Conservation (phyloP, 2,797 vertebrate species). For the Hoplostethus atlanticus region DNA sequence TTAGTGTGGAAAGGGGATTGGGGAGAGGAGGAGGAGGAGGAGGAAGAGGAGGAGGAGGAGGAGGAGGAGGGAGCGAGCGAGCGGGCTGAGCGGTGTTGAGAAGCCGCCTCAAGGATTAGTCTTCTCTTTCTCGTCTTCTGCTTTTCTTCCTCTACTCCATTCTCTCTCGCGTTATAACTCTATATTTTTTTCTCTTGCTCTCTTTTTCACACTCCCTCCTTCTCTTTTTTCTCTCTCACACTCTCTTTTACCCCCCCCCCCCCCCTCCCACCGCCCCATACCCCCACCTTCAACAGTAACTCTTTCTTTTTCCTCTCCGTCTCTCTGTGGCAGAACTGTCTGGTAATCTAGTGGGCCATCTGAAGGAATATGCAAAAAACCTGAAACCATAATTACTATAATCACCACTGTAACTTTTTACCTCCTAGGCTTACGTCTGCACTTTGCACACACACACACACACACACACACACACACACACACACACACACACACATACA, state of each 20-base stretch:
- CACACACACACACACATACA: conserved; percentile 4
- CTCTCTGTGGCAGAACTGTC: conserved; percentile 52
- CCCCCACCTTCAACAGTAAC: conserved; percentile 49
- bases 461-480: neutral
- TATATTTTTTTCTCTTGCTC: conserved; percentile 27
- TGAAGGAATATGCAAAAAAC: conserved; percentile 74
- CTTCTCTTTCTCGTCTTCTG: conserved; percentile 47
- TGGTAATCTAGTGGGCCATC: conserved; percentile 75
- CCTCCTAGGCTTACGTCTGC: conserved; percentile 66
- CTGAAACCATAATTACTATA: conserved; percentile 81
- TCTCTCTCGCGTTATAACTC: conserved; percentile 48
- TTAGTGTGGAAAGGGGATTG: conserved; percentile 52
- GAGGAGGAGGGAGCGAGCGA: conserved; percentile 2
- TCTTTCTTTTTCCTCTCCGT: conserved; percentile 27
- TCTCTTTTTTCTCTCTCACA: conserved; percentile 2
- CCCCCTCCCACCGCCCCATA: neutral
- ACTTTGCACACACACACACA: conserved; percentile 34
- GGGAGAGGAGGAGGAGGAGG: conserved; percentile 12
- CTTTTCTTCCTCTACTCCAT: conserved; percentile 53
- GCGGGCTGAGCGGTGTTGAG: conserved; percentile 41
- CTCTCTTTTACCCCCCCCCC: conserved; percentile 4
- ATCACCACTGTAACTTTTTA: conserved; percentile 75
- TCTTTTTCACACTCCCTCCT: conserved; percentile 19
- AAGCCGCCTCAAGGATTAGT: conserved; percentile 73
- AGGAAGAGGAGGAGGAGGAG: conserved; percentile 17